A percentile compares a stretch with the other conserved stretches of the same genome.
Conservation (phyloP, 2,888 invertebrate species). For the Diaperis boleti region DNA sequence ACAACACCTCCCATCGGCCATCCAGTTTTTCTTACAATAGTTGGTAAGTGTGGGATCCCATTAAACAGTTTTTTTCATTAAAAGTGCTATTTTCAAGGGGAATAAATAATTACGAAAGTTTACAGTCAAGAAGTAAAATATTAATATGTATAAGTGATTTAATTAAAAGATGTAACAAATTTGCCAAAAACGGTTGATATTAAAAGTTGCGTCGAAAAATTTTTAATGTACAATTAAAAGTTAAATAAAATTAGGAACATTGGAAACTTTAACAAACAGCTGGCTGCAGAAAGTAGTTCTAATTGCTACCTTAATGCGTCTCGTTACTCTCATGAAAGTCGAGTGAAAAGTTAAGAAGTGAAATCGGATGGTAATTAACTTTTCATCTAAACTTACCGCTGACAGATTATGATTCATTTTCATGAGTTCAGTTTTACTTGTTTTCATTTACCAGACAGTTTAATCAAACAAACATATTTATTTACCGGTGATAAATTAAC, state of each 20-base stretch:
- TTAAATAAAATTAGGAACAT: conserved; percentile 42
- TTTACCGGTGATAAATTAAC: too few species aligned
- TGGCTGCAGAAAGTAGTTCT: conserved; percentile 23
- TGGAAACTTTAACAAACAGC: conserved; percentile 40
- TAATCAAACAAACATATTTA: too few species aligned
- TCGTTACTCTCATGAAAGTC: conserved; percentile 14
- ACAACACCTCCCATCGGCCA: conserved; percentile 91
- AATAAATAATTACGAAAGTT: conserved; percentile 2
- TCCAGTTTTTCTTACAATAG: conserved; percentile 83
- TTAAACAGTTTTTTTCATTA: not conserved
- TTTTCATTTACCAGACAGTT: not conserved
- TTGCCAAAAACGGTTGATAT: conserved; percentile 25
- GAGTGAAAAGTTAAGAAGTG: conserved; percentile 8
- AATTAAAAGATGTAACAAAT: conserved; percentile 32
- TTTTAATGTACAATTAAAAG: conserved; percentile 43
- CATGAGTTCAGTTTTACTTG: not conserved
- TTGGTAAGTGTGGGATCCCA: conserved; percentile 75
- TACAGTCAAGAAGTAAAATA: conserved; percentile 13
- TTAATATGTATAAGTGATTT: conserved; percentile 39
- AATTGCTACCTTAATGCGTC: conserved; percentile 14
- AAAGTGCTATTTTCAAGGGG: not conserved
- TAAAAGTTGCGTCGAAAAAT: conserved; percentile 43
- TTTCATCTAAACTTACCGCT: conserved; percentile 12
- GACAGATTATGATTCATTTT: conserved; percentile 23
- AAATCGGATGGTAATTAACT: conserved; percentile 28